Conservation (phyloP, 2,797 vertebrate species). For the Avahi laniger region DNA sequence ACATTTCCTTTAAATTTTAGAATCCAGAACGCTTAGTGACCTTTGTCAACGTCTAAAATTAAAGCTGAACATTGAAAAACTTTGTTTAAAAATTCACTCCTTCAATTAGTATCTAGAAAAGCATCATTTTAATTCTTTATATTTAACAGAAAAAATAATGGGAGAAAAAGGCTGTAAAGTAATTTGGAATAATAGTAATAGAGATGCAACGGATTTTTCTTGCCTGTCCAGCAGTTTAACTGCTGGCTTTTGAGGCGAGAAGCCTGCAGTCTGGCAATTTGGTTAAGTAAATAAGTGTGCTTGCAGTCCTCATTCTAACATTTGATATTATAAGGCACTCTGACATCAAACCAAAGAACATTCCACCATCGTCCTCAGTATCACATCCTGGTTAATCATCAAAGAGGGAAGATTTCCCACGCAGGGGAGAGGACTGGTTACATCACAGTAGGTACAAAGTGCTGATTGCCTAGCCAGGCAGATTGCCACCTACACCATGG, state of each 20-base stretch:
- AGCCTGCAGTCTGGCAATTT: not conserved
- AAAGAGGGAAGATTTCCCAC: not conserved
- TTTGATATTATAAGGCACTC: not conserved
- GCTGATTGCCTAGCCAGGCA: not conserved
- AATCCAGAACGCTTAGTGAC: not conserved
- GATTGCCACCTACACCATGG: not conserved
- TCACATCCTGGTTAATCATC: not conserved
- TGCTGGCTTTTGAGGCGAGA: not conserved
- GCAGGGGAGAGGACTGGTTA: not conserved
- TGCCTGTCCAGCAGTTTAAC: not conserved
- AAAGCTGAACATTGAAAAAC: not conserved
- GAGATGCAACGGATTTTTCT: not conserved
- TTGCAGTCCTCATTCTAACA: not conserved
- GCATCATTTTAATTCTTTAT: not conserved
- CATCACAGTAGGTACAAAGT: too few relatives aligned
- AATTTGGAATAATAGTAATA: not conserved
- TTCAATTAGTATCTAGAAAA: not conserved
- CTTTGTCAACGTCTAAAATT: conserved; percentile 22
- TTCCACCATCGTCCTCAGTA: not conserved
- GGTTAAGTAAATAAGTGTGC: not conserved
- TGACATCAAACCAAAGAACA: not conserved
- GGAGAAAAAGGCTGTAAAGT: not conserved
- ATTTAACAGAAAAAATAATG: not conserved
- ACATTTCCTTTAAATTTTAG: conserved; percentile 35
- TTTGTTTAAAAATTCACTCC: not conserved